A percentile compares a stretch with the other conserved stretches of the same genome.
Evolutionary conservation across 2,888 invertebrate species (phyloP).

Genomic region (Blastobasis adustella): DNA sequence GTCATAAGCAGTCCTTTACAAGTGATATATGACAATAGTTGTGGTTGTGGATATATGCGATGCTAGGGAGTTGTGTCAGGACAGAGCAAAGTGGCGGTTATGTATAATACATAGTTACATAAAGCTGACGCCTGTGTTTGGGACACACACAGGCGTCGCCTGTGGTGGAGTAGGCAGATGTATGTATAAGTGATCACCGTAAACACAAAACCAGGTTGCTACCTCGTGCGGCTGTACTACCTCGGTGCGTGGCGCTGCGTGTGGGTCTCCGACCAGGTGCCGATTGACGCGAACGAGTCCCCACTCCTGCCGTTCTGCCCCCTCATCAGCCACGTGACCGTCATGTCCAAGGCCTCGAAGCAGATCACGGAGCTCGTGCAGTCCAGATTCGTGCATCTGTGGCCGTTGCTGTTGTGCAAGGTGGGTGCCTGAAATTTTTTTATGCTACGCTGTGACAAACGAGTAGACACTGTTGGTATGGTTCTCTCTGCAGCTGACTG

Average conservation of each 20-base stretch:
- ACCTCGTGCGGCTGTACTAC: conserved; percentile 55
- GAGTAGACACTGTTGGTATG: background rate
- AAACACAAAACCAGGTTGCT: conserved; percentile 41
- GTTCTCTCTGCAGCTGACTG: background rate
- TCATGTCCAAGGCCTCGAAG: conserved; percentile 3
- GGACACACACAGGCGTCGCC: too few relatives aligned
- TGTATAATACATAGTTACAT: too few relatives aligned
- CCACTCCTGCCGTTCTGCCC: conserved; percentile 62
- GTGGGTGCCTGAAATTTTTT: conserved; percentile 19
- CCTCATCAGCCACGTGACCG: conserved; percentile 25
- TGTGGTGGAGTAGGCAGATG: too few relatives aligned
- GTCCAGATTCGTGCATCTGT: conserved; percentile 30
- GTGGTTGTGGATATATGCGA: too few relatives aligned
- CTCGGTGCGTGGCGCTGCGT: conserved; percentile 62
- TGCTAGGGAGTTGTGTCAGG: too few relatives aligned
- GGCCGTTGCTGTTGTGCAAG: conserved; percentile 62
- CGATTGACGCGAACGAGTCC: conserved; percentile 47
- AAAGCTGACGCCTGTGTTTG: too few relatives aligned
- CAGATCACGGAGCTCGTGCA: background rate
- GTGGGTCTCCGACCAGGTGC: conserved; percentile 62
- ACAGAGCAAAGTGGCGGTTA: too few relatives aligned
- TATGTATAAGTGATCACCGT: too few relatives aligned
- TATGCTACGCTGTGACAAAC: background rate
- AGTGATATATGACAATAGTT: too few relatives aligned
- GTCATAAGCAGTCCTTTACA: too few relatives aligned